These are phyloP conservation scores for Neolamprologus sp. DNA, from an alignment of 2,113 vertebrate species.

Conservation along the genomic window DNA sequence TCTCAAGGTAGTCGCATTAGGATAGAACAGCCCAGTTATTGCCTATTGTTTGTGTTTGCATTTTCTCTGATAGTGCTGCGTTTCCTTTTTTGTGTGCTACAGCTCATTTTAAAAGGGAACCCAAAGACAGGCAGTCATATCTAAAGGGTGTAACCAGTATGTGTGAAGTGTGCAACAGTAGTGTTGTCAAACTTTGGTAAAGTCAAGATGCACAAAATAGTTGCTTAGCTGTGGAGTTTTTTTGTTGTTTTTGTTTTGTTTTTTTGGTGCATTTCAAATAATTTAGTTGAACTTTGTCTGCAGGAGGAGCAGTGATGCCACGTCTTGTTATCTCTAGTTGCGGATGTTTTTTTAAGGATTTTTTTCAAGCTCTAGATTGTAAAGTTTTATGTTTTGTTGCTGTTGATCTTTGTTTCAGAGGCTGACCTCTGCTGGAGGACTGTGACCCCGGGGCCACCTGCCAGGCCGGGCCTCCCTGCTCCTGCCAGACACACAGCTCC, in stretches of 20 bases:
- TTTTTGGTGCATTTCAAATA: background rate
- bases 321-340: background rate
- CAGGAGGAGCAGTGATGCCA: background rate
- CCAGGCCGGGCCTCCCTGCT: conserved; percentile 63
- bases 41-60: background rate
- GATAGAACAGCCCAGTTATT: background rate
- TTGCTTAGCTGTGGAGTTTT: background rate
- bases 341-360: background rate
- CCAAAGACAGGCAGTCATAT: background rate
- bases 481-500: conserved; percentile 39
- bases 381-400: background rate
- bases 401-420: conserved; percentile 39
- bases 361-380: background rate
- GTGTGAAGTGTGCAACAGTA: background rate
- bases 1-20: background rate
- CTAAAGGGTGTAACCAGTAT: background rate
- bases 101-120: background rate
- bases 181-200: background rate
- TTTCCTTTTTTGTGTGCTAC: background rate
- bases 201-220: background rate
- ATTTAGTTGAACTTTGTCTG: background rate
- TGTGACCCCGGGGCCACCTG: conserved; percentile 56
- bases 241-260: background rate
- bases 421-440: conserved; percentile 61
- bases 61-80: background rate